These are phyloP conservation scores for Anthopleura xanthogrammica DNA, from an alignment of 92 coral and sea anemone species.

Conservation along the genomic window DNA sequence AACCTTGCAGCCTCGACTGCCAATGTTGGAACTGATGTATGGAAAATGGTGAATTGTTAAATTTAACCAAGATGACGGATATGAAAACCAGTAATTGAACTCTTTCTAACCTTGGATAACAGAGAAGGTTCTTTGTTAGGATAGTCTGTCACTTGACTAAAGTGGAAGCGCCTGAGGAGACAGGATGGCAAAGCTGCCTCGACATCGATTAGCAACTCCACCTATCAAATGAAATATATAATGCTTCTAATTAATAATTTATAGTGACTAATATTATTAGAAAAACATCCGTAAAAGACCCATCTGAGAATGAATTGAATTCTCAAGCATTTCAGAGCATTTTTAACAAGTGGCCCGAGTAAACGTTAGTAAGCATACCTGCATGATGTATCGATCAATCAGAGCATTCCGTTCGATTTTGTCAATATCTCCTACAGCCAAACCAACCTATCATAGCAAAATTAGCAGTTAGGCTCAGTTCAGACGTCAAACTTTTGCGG, in stretches of 20 bases:
- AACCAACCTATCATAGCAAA: constrained; percentile 59
- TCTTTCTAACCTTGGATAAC: constrained; percentile 8
- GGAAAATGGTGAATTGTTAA: no score
- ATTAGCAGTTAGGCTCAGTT: no score
- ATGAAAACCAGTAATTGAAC: not conserved
- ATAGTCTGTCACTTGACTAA: constrained; percentile 37
- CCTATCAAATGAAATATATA: constrained; percentile 20
- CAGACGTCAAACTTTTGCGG: no score
- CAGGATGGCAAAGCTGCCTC: constrained; percentile 54
- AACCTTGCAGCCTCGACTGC: not conserved
- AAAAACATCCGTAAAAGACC: not conserved
- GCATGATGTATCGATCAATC: constrained; percentile 72
- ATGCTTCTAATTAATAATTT: no score
- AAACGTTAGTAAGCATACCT: constrained; percentile 30
- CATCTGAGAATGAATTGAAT: no score
- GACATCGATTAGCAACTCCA: constrained; percentile 53
- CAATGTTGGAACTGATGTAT: not conserved
- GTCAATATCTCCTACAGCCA: constrained; percentile 88
- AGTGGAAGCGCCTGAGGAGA: constrained; percentile 30
- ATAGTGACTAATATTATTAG: no score
- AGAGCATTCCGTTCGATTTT: constrained; percentile 67
- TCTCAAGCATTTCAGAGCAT: not conserved
- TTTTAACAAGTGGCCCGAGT: not conserved
- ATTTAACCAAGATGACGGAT: no score
- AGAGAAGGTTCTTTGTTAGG: constrained; percentile 46